A percentile compares a stretch with the other conserved stretches of the same genome.
phyloP scores from a whole-genome alignment of 2,888 invertebrate species.

The Watsonalla binaria region DNA sequence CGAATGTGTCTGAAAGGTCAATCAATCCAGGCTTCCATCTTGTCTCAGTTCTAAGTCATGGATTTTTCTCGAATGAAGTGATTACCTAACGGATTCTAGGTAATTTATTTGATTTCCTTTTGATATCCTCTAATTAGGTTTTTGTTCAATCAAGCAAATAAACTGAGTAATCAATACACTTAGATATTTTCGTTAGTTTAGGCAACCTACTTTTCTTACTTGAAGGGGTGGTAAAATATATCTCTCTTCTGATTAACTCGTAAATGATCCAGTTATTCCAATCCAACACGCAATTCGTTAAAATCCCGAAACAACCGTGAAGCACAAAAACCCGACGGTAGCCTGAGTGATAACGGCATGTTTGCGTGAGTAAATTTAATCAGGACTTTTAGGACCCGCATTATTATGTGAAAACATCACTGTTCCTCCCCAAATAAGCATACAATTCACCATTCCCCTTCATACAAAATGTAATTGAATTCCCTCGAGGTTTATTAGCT shows the following conservation, averaged over 20 bases:
- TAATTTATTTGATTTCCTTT: too few species aligned
- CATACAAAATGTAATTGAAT: background rate
- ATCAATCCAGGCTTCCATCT: background rate
- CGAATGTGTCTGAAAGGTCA: background rate
- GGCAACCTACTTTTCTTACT: too few species aligned
- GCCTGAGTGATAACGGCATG: constrained; percentile 32
- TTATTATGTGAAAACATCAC: constrained; percentile 27
- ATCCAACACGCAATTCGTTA: background rate
- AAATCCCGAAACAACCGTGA: constrained; percentile 13
- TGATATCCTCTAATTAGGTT: too few species aligned
- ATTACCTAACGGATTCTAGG: too few species aligned
- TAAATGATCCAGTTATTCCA: too few species aligned
- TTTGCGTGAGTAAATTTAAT: constrained; percentile 42
- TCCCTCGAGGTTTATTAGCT: background rate
- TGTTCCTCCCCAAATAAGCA: background rate
- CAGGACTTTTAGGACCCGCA: constrained; percentile 12
- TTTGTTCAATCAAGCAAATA: too few species aligned
- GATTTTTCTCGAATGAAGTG: too few species aligned
- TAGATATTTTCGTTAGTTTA: too few species aligned
- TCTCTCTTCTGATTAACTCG: too few species aligned
- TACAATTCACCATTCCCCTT: background rate
- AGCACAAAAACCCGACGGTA: constrained; percentile 21
- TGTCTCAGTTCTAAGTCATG: background rate
- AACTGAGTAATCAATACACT: too few species aligned
- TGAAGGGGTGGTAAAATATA: too few species aligned